phyloP scores from a whole-genome alignment of 2,797 vertebrate genomes.

The Coregonus sp. region DNA sequence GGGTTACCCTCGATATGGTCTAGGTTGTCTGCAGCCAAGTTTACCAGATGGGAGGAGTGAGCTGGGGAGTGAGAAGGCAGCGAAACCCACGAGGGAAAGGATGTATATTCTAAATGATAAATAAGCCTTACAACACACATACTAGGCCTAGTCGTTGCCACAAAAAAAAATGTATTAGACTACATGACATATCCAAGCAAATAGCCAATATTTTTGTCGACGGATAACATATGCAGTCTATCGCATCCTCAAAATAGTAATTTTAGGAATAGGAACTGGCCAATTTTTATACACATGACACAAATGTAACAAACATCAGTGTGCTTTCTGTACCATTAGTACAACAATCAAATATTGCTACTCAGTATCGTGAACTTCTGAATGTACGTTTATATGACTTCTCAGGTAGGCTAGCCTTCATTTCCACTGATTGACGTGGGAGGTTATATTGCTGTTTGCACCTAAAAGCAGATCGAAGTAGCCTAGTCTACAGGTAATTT shows the following conservation, averaged over 20 bases:
- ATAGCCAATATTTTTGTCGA: background rate
- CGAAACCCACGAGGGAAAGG: background rate
- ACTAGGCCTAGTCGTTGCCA: background rate
- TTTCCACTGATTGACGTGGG: background rate
- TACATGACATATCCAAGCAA: background rate
- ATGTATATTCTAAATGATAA: background rate
- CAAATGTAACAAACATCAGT: background rate
- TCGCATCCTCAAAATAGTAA: background rate
- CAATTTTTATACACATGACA: background rate
- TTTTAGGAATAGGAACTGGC: background rate
- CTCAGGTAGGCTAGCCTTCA: background rate
- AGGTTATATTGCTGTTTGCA: background rate
- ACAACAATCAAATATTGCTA: background rate
- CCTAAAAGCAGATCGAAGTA: too few relatives aligned
- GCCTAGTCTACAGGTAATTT: too few relatives aligned
- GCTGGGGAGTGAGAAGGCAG: background rate
- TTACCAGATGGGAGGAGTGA: constrained; percentile 29
- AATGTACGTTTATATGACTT: too few relatives aligned
- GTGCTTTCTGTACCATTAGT: background rate
- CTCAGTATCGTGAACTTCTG: too few relatives aligned
- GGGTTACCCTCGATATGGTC: constrained; percentile 55
- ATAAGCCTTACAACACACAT: too few relatives aligned
- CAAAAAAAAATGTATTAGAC: too few relatives aligned
- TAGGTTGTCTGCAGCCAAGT: constrained; percentile 44
- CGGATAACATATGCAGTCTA: background rate